Conservation (phyloP, 2,888 invertebrate genomes). For the Acleris cristana region DNA sequence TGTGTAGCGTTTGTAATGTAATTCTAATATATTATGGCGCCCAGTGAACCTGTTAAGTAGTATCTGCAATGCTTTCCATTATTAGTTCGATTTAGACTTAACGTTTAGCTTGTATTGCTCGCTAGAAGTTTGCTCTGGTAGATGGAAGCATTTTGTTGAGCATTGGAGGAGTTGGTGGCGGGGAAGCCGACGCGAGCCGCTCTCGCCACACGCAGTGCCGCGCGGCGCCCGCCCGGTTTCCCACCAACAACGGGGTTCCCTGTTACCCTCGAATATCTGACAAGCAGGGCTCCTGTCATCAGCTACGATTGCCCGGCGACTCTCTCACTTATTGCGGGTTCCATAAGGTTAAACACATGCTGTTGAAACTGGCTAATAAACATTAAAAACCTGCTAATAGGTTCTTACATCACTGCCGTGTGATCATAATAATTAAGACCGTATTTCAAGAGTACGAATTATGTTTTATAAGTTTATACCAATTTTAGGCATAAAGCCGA, state of each 20-base stretch:
- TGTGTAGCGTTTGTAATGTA: too few relatives aligned
- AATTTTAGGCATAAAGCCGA: slow-evolving; percentile 17
- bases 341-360: slow-evolving; percentile 32
- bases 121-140: slow-evolving; percentile 57
- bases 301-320: slow-evolving; percentile 62
- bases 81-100: slow-evolving; percentile 61
- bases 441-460: slow-evolving; percentile 22
- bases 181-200: slow-evolving; percentile 52
- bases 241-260: slow-evolving; percentile 53
- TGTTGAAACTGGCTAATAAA: slow-evolving; percentile 3
- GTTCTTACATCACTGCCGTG: slow-evolving; percentile 26
- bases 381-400: neutral
- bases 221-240: slow-evolving; percentile 42
- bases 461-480: slow-evolving; percentile 11
- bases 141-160: slow-evolving; percentile 64
- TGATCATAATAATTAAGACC: slow-evolving; percentile 21
- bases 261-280: slow-evolving; percentile 75
- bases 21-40: slow-evolving; percentile 50
- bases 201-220: slow-evolving; percentile 14
- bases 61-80: slow-evolving; percentile 68
- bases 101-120: slow-evolving; percentile 63
- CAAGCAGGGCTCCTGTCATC: slow-evolving; percentile 79
- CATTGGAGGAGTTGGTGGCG: slow-evolving; percentile 71
- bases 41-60: slow-evolving; percentile 54
- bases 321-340: slow-evolving; percentile 40